Percentiles rank a stretch among this genome's conserved stretches.
phyloP scores from a whole-genome alignment of 2,888 invertebrate species.

The Drosophila nr. perissopoda region DNA sequence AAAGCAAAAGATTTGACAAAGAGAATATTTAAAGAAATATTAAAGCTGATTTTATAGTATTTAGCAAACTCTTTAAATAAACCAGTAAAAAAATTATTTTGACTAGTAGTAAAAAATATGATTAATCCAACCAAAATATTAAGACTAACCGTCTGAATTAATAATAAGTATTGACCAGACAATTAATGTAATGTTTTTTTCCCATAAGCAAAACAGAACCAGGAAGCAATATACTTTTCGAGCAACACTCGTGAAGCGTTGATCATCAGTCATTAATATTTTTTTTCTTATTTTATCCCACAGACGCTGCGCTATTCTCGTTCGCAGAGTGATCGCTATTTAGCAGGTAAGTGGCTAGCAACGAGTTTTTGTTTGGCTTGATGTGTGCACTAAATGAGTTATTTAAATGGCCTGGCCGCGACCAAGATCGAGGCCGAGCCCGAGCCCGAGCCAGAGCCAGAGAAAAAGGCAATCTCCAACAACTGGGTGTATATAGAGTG shows the following conservation, averaged over 20 bases:
- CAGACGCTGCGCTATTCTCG: constrained; percentile 85
- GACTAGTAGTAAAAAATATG: neutral
- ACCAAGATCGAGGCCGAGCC: constrained; percentile 30
- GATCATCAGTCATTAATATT: constrained; percentile 69
- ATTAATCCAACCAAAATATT: neutral
- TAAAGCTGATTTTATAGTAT: neutral
- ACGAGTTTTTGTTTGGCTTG: constrained; percentile 56
- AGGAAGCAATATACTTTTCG: constrained; percentile 9
- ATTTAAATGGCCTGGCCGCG: constrained; percentile 68
- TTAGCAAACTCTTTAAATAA: neutral
- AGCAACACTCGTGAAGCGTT: constrained; percentile 61
- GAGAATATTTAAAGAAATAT: neutral
- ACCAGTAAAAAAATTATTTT: neutral
- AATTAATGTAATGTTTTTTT: neutral
- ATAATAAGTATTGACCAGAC: neutral
- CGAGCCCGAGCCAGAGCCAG: constrained; percentile 19
- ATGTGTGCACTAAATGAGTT: constrained; percentile 73
- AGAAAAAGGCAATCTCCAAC: constrained; percentile 15
- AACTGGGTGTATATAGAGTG: neutral
- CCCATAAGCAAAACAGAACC: neutral
- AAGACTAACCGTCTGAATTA: neutral
- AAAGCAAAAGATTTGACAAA: neutral
- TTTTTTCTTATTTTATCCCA: constrained; percentile 31
- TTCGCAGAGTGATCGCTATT: constrained; percentile 85
- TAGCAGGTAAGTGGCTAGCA: constrained; percentile 84